Percentiles rank a stretch among this genome's conserved stretches.
These are phyloP conservation scores for Caenorhabditis latens DNA, from an alignment of 1,140 invertebrate genomes.

Conservation along the genomic window DNA sequence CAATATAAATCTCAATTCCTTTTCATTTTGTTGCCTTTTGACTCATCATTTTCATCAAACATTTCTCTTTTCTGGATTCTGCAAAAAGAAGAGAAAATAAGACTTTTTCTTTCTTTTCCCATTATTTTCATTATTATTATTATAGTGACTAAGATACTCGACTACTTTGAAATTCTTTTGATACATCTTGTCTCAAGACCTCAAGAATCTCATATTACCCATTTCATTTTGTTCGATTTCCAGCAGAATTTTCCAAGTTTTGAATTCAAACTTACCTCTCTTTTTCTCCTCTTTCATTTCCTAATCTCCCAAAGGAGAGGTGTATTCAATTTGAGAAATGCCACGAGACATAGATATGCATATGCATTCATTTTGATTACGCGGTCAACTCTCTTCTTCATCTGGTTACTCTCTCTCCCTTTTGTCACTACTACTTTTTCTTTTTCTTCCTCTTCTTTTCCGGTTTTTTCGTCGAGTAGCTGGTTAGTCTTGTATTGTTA, in stretches of 20 bases:
- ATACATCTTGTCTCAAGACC: too few relatives aligned
- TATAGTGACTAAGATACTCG: too few relatives aligned
- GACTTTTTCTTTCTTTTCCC: not conserved
- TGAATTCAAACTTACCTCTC: not conserved
- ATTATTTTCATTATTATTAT: too few relatives aligned
- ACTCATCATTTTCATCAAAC: constrained; percentile 9
- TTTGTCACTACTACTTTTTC: not conserved
- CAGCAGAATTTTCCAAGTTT: too few relatives aligned
- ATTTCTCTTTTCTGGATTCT: not conserved
- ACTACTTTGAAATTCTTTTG: too few relatives aligned
- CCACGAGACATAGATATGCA: not conserved
- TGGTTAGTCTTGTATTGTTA: too few relatives aligned
- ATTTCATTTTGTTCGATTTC: too few relatives aligned
- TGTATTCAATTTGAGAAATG: not conserved
- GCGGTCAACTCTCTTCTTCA: not conserved
- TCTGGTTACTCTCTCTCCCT: not conserved
- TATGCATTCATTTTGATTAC: constrained; percentile 22
- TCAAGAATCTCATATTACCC: too few relatives aligned
- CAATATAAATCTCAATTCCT: constrained; percentile 34
- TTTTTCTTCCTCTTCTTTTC: too few relatives aligned
- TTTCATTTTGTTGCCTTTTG: not conserved
- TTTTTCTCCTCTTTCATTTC: not conserved
- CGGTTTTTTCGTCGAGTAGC: too few relatives aligned
- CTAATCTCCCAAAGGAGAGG: constrained; percentile 8
- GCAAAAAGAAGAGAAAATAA: not conserved